A percentile compares a stretch with the other conserved stretches of the same genome.
These are phyloP conservation scores for Thaumatotibia leucotreta DNA, from an alignment of 1,140 invertebrate species.

Conservation along the genomic window DNA sequence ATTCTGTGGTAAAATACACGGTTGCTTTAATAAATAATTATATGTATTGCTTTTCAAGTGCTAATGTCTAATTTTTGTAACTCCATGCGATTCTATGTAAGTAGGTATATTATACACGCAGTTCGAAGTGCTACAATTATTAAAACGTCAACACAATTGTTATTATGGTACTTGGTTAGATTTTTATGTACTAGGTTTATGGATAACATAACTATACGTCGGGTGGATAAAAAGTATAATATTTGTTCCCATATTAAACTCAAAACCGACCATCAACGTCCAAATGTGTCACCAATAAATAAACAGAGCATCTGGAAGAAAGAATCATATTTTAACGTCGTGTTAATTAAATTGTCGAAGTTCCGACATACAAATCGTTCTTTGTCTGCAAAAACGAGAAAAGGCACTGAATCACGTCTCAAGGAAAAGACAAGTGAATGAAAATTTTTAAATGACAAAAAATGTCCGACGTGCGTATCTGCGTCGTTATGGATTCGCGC, in stretches of 20 bases:
- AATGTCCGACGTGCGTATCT: neutral
- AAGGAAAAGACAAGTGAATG: slow-evolving; percentile 37
- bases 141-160: no score
- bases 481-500: slow-evolving; percentile 9
- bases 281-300: neutral
- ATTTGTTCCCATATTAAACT: neutral
- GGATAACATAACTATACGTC: no score
- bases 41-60: no score
- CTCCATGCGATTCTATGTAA: no score
- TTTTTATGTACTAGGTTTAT: no score
- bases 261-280: neutral
- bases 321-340: slow-evolving; percentile 10
- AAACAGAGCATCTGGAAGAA: neutral
- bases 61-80: no score
- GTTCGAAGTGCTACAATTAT: no score
- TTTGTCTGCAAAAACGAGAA: slow-evolving; percentile 18
- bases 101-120: no score
- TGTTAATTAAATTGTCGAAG: slow-evolving; percentile 8
- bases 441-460: slow-evolving; percentile 26
- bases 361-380: neutral
- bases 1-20: no score
- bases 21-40: no score
- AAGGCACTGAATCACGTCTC: slow-evolving; percentile 27
- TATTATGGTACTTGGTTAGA: no score
- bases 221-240: no score